Evolutionary conservation across 2,888 invertebrate species (phyloP).

Genomic region (Tubulanus polymorphus): DNA sequence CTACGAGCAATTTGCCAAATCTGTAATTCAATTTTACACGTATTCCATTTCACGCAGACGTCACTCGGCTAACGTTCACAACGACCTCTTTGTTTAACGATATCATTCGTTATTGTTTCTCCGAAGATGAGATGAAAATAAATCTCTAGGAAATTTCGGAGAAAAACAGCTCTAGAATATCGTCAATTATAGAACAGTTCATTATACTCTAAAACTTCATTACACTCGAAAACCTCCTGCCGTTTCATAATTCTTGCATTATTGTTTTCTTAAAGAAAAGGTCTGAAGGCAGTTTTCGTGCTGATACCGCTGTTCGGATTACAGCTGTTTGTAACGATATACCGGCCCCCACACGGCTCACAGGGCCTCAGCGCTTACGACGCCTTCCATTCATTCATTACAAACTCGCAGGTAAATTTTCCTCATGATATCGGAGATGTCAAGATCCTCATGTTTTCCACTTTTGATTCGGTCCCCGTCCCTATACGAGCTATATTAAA

Average conservation of each 20-base stretch:
- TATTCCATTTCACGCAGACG: no score
- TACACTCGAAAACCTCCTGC: not conserved
- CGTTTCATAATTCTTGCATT: not conserved
- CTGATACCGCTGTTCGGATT: constrained; percentile 25
- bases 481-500: no score
- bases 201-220: not conserved
- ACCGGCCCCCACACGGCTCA: constrained; percentile 15
- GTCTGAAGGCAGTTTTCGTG: constrained; percentile 21
- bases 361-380: not conserved
- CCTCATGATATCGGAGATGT: no score
- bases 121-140: no score
- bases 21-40: no score
- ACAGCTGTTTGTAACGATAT: constrained; percentile 22
- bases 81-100: no score
- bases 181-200: not conserved
- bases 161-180: not conserved
- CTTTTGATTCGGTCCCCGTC: no score
- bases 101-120: no score
- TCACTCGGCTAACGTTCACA: no score
- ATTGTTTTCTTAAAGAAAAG: constrained; percentile 2
- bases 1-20: no score
- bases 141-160: no score
- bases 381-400: not conserved
- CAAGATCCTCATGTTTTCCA: no score
- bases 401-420: not conserved